phyloP scores from a whole-genome alignment of 2,888 invertebrate genomes.

The Tenthredo mesomela region DNA sequence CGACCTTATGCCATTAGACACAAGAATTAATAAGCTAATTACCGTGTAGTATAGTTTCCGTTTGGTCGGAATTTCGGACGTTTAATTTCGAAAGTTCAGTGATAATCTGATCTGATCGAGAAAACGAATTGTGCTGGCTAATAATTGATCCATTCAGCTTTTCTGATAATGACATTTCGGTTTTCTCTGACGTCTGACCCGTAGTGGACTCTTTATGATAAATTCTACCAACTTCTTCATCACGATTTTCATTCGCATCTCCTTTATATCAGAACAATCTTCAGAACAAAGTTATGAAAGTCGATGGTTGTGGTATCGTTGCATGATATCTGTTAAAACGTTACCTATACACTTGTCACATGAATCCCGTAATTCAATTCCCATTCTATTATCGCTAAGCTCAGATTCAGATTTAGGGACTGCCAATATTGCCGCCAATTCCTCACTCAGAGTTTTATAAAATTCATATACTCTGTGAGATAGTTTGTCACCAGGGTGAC shows the following conservation, averaged over 20 bases:
- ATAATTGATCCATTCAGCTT: conserved; percentile 3
- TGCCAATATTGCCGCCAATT: conserved; percentile 57
- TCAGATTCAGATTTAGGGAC: background rate
- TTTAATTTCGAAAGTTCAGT: background rate
- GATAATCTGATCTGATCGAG: background rate
- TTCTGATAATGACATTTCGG: background rate
- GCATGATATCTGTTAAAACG: background rate
- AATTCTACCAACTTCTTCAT: conserved; percentile 45
- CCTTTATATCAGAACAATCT: background rate
- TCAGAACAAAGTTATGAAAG: background rate
- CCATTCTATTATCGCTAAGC: background rate
- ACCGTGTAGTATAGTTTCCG: conserved; percentile 65
- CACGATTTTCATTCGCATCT: conserved; percentile 45
- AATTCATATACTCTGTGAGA: conserved; percentile 60
- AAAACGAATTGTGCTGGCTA: background rate
- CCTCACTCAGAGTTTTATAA: conserved; percentile 69
- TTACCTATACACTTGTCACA: background rate
- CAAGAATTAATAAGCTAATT: conserved; percentile 27
- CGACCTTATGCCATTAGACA: background rate
- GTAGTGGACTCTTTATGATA: background rate
- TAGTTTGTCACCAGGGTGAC: conserved; percentile 64
- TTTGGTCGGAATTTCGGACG: conserved; percentile 59
- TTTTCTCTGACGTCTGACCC: background rate
- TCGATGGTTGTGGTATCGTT: background rate
- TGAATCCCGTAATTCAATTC: background rate